phyloP scores from a whole-genome alignment of 2,113 vertebrate species.

The Micronycteris hirsuta region DNA sequence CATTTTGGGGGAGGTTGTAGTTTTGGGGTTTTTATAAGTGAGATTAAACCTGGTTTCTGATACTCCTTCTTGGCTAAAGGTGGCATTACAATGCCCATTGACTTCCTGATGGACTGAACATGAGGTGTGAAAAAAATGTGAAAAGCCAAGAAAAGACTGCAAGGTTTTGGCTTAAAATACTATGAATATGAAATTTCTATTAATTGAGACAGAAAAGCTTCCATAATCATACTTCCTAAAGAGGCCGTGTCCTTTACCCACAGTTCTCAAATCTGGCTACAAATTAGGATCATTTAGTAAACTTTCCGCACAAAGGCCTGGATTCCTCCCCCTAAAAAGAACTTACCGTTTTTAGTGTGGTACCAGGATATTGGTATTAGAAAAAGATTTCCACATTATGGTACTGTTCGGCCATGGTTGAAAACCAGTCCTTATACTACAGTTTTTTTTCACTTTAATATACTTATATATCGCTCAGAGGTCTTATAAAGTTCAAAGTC shows the following conservation, averaged over 20 bases:
- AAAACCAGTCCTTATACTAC: background rate
- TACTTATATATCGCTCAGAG: background rate
- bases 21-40: background rate
- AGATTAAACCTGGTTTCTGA: background rate
- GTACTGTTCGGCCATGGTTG: background rate
- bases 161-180: background rate
- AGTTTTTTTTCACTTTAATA: background rate
- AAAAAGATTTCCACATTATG: background rate
- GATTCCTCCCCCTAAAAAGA: background rate
- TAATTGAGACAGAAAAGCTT: background rate
- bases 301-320: background rate
- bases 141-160: background rate
- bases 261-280: background rate
- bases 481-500: background rate
- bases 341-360: background rate
- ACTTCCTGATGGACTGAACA: background rate
- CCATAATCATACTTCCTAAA: background rate
- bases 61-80: background rate
- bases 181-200: background rate
- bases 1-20: background rate
- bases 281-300: background rate
- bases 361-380: background rate
- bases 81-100: background rate
- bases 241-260: background rate
- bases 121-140: background rate